Percentiles rank a stretch among this genome's conserved stretches.
phyloP scores from a whole-genome alignment of 2,797 vertebrate species.

The Anabacerthia variegaticeps region DNA sequence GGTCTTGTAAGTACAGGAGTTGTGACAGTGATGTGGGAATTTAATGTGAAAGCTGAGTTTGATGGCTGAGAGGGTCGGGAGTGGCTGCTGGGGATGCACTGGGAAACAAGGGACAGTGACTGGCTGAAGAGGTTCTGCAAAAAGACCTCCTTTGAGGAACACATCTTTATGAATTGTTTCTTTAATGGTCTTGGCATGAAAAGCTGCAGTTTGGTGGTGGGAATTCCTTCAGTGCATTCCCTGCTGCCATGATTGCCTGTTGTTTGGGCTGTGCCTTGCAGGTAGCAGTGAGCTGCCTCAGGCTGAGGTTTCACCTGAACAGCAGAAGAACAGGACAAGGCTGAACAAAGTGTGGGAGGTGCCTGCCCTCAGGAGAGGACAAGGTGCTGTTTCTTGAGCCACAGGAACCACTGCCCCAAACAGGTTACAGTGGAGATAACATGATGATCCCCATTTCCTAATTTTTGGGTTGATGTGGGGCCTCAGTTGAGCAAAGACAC shows the following conservation, averaged over 20 bases:
- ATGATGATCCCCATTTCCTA: neutral
- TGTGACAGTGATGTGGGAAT: neutral
- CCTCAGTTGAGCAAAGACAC: neutral
- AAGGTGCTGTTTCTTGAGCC: neutral
- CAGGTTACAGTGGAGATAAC: neutral
- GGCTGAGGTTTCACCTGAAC: neutral
- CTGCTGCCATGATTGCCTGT: neutral
- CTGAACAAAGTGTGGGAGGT: neutral
- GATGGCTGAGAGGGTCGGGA: neutral
- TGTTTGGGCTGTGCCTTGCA: neutral
- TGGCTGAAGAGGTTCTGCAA: neutral
- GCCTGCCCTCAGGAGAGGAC: fast-evolving
- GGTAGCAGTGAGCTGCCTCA: neutral
- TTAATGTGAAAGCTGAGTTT: neutral
- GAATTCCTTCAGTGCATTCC: neutral
- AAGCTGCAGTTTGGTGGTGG: neutral
- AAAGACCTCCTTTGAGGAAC: neutral
- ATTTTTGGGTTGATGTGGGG: neutral
- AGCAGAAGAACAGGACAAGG: neutral
- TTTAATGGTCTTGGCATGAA: neutral
- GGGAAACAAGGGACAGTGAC: too few species aligned
- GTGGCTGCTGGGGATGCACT: neutral
- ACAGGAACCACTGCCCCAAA: neutral
- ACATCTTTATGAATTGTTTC: neutral
- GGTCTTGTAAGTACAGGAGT: neutral